These are phyloP conservation scores for Gambusia yucatana DNA, from an alignment of 2,797 vertebrate species.

Conservation along the genomic window DNA sequence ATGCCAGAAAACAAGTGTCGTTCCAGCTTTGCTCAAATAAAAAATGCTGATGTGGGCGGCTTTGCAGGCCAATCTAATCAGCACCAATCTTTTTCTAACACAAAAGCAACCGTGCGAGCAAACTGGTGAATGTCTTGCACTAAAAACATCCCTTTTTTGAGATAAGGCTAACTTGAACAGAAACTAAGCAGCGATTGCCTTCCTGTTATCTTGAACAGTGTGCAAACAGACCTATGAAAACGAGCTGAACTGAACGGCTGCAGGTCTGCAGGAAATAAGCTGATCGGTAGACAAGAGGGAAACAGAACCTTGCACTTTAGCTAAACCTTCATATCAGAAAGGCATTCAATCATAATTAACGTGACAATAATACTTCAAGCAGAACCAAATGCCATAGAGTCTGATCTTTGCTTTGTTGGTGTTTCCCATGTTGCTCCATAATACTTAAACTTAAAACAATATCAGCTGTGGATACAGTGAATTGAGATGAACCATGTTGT, in stretches of 20 bases:
- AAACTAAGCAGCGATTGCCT: not conserved
- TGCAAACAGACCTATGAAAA: not conserved
- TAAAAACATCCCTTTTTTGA: not conserved
- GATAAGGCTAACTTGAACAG: not conserved
- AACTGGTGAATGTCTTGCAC: not conserved
- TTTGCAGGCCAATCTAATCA: not conserved
- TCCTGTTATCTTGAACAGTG: not conserved
- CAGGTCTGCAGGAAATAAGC: slow-evolving; percentile 2
- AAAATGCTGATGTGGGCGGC: not conserved
- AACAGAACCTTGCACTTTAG: not conserved
- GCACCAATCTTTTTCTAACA: not conserved
- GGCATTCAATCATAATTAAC: not conserved
- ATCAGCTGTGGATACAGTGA: not conserved
- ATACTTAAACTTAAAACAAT: not conserved
- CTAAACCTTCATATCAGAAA: not conserved
- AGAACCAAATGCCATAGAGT: not conserved
- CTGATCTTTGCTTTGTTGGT: not conserved
- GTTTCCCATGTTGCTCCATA: not conserved
- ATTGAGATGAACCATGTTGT: not conserved
- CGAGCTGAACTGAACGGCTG: not conserved
- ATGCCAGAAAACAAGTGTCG: not conserved
- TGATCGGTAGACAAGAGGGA: slow-evolving; percentile 4
- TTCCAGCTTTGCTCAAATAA: not conserved
- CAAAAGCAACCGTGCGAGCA: too few relatives aligned
- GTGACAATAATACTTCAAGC: not conserved